Evolutionary conservation across 2,888 invertebrate genomes (phyloP).

Genomic region (Aleiodes alternator): DNA sequence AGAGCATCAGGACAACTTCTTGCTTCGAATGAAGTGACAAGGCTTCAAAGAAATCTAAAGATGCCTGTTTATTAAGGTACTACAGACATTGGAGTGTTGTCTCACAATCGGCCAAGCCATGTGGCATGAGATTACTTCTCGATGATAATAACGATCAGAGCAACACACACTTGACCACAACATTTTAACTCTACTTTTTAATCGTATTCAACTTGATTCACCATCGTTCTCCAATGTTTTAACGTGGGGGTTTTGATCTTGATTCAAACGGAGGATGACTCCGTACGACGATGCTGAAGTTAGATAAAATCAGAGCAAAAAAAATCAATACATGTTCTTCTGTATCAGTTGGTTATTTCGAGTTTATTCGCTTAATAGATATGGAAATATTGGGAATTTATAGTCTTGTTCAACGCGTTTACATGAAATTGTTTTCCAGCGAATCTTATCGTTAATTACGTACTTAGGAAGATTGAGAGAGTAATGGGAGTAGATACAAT

Average conservation of each 20-base stretch:
- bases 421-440: too few species aligned
- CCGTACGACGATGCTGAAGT: slow-evolving; percentile 23
- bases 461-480: neutral
- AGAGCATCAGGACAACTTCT: neutral
- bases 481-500: neutral
- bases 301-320: slow-evolving; percentile 40
- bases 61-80: slow-evolving; percentile 61
- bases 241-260: slow-evolving; percentile 37
- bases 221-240: slow-evolving; percentile 20
- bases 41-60: slow-evolving; percentile 31
- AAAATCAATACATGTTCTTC: neutral
- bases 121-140: slow-evolving; percentile 57
- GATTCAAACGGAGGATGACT: slow-evolving; percentile 30
- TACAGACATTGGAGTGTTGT: slow-evolving; percentile 58
- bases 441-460: neutral
- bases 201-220: slow-evolving; percentile 43
- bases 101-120: slow-evolving; percentile 52
- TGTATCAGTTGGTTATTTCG: neutral
- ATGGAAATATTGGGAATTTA: too few species aligned
- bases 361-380: too few species aligned
- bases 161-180: slow-evolving; percentile 53
- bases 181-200: slow-evolving; percentile 47
- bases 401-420: too few species aligned
- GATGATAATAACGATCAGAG: slow-evolving; percentile 58
- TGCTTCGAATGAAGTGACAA: neutral